Conservation (phyloP, 2,888 invertebrate genomes). For the Erebia palarica region DNA sequence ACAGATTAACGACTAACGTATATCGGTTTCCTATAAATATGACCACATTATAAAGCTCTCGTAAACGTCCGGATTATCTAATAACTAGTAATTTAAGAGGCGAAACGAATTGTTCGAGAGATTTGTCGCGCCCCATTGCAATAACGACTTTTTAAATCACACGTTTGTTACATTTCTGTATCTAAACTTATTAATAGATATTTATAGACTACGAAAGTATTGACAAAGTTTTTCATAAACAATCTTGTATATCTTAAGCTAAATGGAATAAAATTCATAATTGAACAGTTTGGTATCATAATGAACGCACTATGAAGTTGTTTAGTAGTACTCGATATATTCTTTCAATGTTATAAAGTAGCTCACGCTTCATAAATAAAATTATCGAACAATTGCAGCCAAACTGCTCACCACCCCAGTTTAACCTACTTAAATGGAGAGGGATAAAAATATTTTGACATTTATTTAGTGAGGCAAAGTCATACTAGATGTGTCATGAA, state of each 20-base stretch:
- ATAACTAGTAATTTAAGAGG: slow-evolving; percentile 68
- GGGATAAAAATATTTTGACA: slow-evolving; percentile 76
- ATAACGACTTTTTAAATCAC: slow-evolving; percentile 60
- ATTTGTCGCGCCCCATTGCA: slow-evolving; percentile 67
- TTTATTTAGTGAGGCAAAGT: slow-evolving; percentile 48
- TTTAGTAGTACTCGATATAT: slow-evolving; percentile 24
- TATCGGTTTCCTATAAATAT: slow-evolving; percentile 31
- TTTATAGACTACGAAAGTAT: slow-evolving; percentile 46
- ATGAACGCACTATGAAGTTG: not conserved
- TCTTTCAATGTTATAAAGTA: slow-evolving; percentile 55
- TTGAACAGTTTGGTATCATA: not conserved
- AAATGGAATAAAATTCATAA: slow-evolving; percentile 21
- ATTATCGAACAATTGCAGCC: slow-evolving; percentile 65
- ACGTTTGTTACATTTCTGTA: slow-evolving; percentile 69
- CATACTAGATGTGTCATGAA: slow-evolving; percentile 38
- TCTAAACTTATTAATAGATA: slow-evolving; percentile 56
- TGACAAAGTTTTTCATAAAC: slow-evolving; percentile 24
- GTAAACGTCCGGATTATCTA: slow-evolving; percentile 49
- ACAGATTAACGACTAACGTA: slow-evolving; percentile 1
- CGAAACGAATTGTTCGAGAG: slow-evolving; percentile 60
- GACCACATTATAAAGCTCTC: slow-evolving; percentile 31
- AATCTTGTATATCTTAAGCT: slow-evolving; percentile 29
- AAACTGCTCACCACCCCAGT: slow-evolving; percentile 67
- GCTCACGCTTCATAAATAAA: slow-evolving; percentile 78
- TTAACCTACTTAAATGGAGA: slow-evolving; percentile 63